Base-by-base conservation (phyloP, 2,888 invertebrate species). In the Ditylenchus weischeri region DNA sequence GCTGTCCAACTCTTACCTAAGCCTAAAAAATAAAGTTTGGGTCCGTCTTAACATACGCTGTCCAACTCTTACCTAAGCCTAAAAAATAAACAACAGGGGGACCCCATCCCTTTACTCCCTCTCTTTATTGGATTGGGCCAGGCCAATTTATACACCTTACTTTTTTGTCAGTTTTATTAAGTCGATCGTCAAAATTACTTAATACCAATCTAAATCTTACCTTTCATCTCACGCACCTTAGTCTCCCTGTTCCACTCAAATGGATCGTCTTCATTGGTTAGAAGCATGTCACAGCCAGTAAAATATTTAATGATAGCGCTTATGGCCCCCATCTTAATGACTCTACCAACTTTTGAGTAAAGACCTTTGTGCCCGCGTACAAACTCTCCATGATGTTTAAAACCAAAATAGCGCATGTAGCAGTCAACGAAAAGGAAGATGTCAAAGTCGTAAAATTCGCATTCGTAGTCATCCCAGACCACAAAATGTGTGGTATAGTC, bases 221-320 rank as follows among this genome's bases (percentile, higher is more conserved):
- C 29, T 21, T 29, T 29, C n/a, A 54, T 54, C 15, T 43, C 43
- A 10, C 43, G 43, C 11, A 43, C 43, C 15, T 43, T 43, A 43
- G 13, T 43, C 8, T 43, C 43, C 8, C 43, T 43, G 43, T 13
- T 15, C 43, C 43, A 43, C 43, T 43, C 43, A 43, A 15, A 10
- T 43, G 43, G 29, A 54, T 54, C 54, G 10, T 54, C 54, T 23
- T 54, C 21, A 29, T 54, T 54, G n/a, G 54, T 54, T 2, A 54
- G 10, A 2, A 23, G 23, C 54, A 54, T 3, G n/a, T 54, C 54
- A 29, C 54, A 54, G 11, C 54, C 54, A 21, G 54, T 54, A 54
- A 23, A 54, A 10, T 54, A 29, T 29, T 29, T 54, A 8, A 54
- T 54, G 4, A 54, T 2, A 1, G 54, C 54, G 6, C 6, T 23